These are phyloP conservation scores for Malurus splendens DNA, from an alignment of 2,797 vertebrate species.

Conservation along the genomic window DNA sequence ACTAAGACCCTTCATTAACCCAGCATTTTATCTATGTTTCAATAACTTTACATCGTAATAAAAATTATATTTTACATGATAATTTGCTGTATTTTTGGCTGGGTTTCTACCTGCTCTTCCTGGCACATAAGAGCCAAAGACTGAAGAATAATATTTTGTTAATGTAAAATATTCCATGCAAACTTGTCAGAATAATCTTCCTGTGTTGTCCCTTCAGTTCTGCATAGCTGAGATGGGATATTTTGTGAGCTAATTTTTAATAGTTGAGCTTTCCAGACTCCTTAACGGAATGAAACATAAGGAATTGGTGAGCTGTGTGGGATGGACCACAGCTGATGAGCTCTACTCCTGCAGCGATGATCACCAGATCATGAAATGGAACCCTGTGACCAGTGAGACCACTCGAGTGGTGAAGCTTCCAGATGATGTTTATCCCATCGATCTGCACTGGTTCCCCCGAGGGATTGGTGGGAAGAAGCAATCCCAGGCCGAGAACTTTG, in stretches of 20 bases:
- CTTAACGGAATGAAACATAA: slow-evolving; percentile 75
- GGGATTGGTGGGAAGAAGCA: slow-evolving; percentile 86
- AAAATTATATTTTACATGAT: background rate
- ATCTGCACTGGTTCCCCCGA: slow-evolving; percentile 94
- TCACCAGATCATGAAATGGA: slow-evolving; percentile 93
- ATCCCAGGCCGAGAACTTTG: slow-evolving; percentile 84
- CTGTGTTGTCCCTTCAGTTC: background rate
- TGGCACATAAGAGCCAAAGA: background rate
- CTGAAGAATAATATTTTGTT: fast-evolving
- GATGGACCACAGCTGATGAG: slow-evolving; percentile 93
- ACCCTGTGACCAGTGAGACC: slow-evolving; percentile 86
- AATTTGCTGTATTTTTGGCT: too few species aligned
- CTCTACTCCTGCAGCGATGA: slow-evolving; percentile 94
- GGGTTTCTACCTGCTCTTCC: background rate
- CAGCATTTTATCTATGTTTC: background rate
- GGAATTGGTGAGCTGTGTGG: slow-evolving; percentile 87
- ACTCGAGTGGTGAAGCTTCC: slow-evolving; percentile 81
- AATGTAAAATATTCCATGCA: fast-evolving
- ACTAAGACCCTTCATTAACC: background rate
- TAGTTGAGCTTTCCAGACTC: background rate
- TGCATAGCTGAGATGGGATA: fast-evolving
- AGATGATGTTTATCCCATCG: slow-evolving; percentile 87
- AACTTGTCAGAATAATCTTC: background rate
- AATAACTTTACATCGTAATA: background rate
- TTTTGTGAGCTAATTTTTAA: background rate